A percentile compares a stretch with the other conserved stretches of the same genome.
Evolutionary conservation across 2,113 vertebrate species (phyloP).

Genomic region (Haemorhous mexicanus): DNA sequence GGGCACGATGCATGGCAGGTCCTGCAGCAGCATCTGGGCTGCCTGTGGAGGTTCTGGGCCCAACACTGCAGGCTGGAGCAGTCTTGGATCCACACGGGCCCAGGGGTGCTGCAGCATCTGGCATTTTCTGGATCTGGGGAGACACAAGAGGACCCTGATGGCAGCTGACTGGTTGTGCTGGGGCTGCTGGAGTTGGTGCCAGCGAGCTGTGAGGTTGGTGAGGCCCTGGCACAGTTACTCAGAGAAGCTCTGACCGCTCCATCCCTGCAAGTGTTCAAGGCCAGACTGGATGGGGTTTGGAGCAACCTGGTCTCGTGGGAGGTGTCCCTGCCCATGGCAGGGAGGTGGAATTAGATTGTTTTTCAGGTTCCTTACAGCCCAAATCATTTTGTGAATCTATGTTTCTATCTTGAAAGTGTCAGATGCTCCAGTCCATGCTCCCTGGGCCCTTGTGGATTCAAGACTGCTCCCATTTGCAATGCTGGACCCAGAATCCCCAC

Average conservation of each 20-base stretch:
- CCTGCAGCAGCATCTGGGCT: fast-evolving
- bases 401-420: neutral
- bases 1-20: fast-evolving
- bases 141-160: neutral
- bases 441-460: neutral
- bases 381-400: neutral
- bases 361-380: neutral
- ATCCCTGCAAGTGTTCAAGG: neutral
- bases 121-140: neutral
- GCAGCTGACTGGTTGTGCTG: neutral
- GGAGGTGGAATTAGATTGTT: neutral
- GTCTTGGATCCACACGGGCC: fast-evolving
- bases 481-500: too few relatives aligned
- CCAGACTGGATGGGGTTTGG: neutral
- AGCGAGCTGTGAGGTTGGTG: neutral
- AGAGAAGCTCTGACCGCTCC: neutral
- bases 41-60: too few relatives aligned
- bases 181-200: neutral
- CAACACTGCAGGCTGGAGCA: fast-evolving
- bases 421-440: neutral
- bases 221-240: neutral
- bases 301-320: neutral
- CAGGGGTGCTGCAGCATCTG: neutral
- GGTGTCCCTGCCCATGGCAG: neutral
- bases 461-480: neutral